These are phyloP conservation scores for Sanderia malayensis DNA, from an alignment of 30 jellyfish, hydroid and myxozoan genomes.

Conservation along the genomic window DNA sequence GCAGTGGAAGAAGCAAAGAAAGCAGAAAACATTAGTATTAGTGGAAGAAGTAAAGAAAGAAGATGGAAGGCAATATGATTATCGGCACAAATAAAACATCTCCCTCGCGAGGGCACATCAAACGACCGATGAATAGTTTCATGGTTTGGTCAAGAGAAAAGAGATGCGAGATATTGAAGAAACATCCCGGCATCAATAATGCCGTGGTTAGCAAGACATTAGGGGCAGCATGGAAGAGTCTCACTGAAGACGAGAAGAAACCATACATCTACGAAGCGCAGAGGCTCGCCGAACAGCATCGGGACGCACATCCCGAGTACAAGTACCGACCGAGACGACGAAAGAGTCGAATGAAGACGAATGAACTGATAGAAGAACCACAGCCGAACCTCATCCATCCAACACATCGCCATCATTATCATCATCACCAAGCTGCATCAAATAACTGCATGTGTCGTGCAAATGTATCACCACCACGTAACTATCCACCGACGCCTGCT, in stretches of 20 bases:
- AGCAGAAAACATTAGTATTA: no score
- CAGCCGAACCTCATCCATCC: slow-evolving; percentile 8
- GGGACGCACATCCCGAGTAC: slow-evolving; percentile 70
- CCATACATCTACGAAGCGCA: slow-evolving; percentile 74
- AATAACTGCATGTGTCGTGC: slow-evolving; percentile 58
- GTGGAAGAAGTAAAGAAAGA: no score
- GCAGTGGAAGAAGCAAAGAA: no score
- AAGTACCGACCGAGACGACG: slow-evolving; percentile 67
- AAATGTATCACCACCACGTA: slow-evolving; percentile 11
- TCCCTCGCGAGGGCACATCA: slow-evolving; percentile 42
- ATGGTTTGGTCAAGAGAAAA: slow-evolving; percentile 85
- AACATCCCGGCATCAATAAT: slow-evolving; percentile 75
- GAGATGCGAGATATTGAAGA: slow-evolving; percentile 55
- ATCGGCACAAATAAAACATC: slow-evolving; percentile 18
- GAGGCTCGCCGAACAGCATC: slow-evolving; percentile 63
- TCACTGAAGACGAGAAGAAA: slow-evolving; percentile 68
- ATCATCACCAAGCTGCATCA: slow-evolving; percentile 18
- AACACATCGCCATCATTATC: no score
- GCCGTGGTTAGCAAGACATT: slow-evolving; percentile 71
- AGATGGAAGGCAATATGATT: not conserved
- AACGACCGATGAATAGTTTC: slow-evolving; percentile 77
- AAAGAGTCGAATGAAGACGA: slow-evolving; percentile 45
- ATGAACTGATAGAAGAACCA: slow-evolving; percentile 12
- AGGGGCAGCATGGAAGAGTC: slow-evolving; percentile 78
- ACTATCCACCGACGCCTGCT: slow-evolving; percentile 23